Percentiles rank a stretch among this genome's conserved stretches.
Evolutionary conservation across 1,140 invertebrate genomes (phyloP).

Genomic region (Streblospio benedicti): DNA sequence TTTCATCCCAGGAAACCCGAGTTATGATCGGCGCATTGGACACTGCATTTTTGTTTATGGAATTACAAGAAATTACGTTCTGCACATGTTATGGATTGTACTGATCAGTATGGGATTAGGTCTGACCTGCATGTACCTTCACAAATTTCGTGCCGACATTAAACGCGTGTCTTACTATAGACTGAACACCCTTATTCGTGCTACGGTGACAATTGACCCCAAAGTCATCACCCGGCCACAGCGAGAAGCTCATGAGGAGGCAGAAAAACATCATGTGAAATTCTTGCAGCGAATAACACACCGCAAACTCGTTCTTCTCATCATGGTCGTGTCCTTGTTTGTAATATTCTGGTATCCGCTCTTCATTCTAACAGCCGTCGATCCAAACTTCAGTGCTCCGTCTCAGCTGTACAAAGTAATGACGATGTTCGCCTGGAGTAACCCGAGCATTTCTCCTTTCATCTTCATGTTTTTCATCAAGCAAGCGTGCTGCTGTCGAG

Average conservation of each 20-base stretch:
- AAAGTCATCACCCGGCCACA: slow-evolving; percentile 2
- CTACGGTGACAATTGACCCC: slow-evolving; percentile 25
- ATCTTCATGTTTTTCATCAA: slow-evolving; percentile 19
- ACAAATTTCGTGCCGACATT: slow-evolving; percentile 73
- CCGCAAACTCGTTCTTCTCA: slow-evolving; percentile 1
- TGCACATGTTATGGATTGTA: slow-evolving; percentile 80
- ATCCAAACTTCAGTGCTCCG: slow-evolving; percentile 32
- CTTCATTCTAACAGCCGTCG: slow-evolving; percentile 67
- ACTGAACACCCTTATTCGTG: slow-evolving; percentile 30
- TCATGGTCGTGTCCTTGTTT: slow-evolving; percentile 66
- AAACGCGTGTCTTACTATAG: slow-evolving; percentile 24
- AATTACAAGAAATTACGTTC: slow-evolving; percentile 74
- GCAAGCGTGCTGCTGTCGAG: background rate
- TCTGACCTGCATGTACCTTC: slow-evolving; percentile 72
- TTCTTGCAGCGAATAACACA: background rate
- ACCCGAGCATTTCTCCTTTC: slow-evolving; percentile 33
- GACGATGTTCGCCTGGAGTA: slow-evolving; percentile 47
- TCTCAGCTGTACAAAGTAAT: slow-evolving; percentile 26
- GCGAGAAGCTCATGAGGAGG: background rate
- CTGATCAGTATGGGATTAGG: slow-evolving; percentile 79
- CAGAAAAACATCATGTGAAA: background rate
- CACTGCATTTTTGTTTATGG: slow-evolving; percentile 67
- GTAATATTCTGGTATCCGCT: slow-evolving; percentile 80
- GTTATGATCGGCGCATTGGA: slow-evolving; percentile 56
- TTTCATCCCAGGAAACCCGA: slow-evolving; percentile 51